These are phyloP conservation scores for Trichogramma dendrolimi DNA, from an alignment of 2,888 invertebrate genomes.

Conservation along the genomic window DNA sequence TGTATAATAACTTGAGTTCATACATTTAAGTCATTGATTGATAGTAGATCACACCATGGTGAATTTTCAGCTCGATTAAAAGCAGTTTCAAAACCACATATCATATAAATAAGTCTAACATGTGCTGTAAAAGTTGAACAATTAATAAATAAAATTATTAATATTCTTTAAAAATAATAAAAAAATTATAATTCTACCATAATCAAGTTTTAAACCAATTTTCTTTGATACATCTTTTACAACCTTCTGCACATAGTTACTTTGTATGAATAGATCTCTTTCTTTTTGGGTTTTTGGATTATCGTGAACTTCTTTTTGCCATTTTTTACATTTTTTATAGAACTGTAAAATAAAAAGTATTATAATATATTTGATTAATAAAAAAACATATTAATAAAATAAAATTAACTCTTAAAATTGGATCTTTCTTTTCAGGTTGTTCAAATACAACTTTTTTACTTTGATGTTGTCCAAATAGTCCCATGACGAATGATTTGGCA, in stretches of 20 bases:
- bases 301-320: slow-evolving; percentile 66
- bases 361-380: not conserved
- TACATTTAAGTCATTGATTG: slow-evolving; percentile 59
- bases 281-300: slow-evolving; percentile 62
- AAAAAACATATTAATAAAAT: slow-evolving; percentile 6
- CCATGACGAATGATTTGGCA: slow-evolving; percentile 69
- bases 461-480: slow-evolving; percentile 67
- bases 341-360: slow-evolving; percentile 56
- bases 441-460: slow-evolving; percentile 63
- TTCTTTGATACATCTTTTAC: slow-evolving; percentile 59
- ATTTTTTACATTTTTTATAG: slow-evolving; percentile 72
- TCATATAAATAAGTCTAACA: slow-evolving; percentile 64
- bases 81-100: slow-evolving; percentile 80
- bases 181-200: slow-evolving; percentile 33
- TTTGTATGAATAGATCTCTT: slow-evolving; percentile 56
- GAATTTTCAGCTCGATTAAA: slow-evolving; percentile 63
- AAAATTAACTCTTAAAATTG: slow-evolving; percentile 62
- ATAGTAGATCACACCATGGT: slow-evolving; percentile 77
- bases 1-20: slow-evolving; percentile 41
- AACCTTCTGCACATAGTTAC: slow-evolving; percentile 58
- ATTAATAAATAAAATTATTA: slow-evolving; percentile 5
- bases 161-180: not conserved
- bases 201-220: slow-evolving; percentile 57
- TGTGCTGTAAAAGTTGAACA: slow-evolving; percentile 53
- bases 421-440: slow-evolving; percentile 62